Percentiles rank a stretch among this genome's conserved stretches.
phyloP scores from a whole-genome alignment of 2,113 vertebrate genomes.

The Mola mola region DNA sequence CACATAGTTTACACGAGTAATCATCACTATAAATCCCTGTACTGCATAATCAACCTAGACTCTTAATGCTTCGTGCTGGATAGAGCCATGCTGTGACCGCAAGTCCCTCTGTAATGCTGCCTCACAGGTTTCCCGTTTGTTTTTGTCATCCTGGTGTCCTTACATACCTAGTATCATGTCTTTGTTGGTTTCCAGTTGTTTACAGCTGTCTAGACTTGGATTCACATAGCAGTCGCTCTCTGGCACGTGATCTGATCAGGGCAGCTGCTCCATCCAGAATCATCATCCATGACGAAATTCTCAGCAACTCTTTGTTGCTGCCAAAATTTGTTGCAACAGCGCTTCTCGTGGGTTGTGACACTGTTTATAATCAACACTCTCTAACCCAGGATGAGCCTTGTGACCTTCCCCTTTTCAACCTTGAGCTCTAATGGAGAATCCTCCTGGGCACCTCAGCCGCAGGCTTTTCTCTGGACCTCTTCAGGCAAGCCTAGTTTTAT shows the following conservation, averaged over 20 bases:
- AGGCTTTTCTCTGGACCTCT: conserved; percentile 46
- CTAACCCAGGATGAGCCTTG: no score
- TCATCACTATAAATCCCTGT: conserved; percentile 10
- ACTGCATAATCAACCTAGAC: not conserved
- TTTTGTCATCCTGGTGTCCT: not conserved
- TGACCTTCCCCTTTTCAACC: no score
- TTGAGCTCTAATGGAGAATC: not conserved
- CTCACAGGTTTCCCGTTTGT: conserved; percentile 3
- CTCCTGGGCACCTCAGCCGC: conserved; percentile 20
- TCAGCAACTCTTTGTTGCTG: no score
- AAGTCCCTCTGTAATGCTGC: conserved; percentile 13
- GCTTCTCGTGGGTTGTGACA: no score
- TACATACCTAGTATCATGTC: conserved; percentile 17
- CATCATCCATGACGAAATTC: no score
- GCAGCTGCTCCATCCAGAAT: no score
- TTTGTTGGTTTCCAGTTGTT: not conserved
- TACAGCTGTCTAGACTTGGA: conserved; percentile 14
- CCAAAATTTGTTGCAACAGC: no score
- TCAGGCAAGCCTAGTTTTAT: conserved; percentile 67
- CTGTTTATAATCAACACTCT: no score
- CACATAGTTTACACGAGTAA: conserved; percentile 16
- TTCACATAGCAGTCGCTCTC: conserved; percentile 1
- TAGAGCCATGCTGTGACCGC: conserved; percentile 4
- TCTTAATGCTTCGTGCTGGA: conserved; percentile 1
- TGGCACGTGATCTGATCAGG: no score